These are phyloP conservation scores for Daubentonia madagascariensis DNA, from an alignment of 2,113 vertebrate genomes.

Conservation along the genomic window DNA sequence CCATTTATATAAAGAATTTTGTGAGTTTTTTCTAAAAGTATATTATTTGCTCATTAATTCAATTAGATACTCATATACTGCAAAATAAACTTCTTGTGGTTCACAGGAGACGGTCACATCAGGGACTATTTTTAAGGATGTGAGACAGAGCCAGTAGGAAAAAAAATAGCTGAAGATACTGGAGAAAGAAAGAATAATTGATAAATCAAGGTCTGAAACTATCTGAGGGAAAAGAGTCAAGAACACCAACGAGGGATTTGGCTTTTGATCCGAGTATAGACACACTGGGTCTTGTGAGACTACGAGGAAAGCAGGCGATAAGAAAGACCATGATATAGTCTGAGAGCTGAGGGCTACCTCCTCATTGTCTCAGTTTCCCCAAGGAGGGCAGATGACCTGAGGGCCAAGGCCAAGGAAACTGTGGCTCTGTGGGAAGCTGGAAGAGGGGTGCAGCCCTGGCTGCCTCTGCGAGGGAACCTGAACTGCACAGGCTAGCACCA, in stretches of 20 bases:
- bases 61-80: not conserved
- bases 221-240: not conserved
- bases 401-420: too few relatives aligned
- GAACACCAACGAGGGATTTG: not conserved
- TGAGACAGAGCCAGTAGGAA: not conserved
- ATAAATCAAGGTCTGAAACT: not conserved
- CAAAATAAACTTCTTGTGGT: not conserved
- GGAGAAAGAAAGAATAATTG: not conserved
- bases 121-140: not conserved
- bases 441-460: too few relatives aligned
- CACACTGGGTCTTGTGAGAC: too few relatives aligned
- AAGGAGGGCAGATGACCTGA: not conserved
- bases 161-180: not conserved
- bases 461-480: not conserved
- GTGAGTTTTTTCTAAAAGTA: not conserved
- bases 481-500: too few relatives aligned
- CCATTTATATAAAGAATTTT: not conserved
- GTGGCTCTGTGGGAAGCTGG: not conserved
- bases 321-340: too few relatives aligned
- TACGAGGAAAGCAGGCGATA: accelerated
- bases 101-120: not conserved
- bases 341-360: not conserved
- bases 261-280: not conserved
- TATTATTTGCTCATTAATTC: not conserved
- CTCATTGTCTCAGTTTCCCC: too few relatives aligned